Evolutionary conservation across 2,113 vertebrate genomes (phyloP).

Genomic region (Etheostoma cragini): DNA sequence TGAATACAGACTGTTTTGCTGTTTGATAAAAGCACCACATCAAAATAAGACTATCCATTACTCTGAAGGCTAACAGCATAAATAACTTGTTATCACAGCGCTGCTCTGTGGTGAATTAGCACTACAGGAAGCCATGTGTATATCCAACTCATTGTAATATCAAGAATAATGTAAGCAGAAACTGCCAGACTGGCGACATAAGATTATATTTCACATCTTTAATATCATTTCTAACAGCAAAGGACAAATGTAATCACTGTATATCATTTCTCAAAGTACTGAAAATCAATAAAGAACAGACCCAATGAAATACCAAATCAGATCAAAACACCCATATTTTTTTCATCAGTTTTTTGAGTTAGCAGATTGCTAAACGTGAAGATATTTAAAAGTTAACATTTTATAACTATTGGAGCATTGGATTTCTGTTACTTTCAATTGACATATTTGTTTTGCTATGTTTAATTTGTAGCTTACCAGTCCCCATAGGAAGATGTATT

Average conservation of each 20-base stretch:
- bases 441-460: slow-evolving; percentile 13
- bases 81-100: not conserved
- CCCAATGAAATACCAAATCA: slow-evolving; percentile 12
- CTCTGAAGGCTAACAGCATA: slow-evolving; percentile 5
- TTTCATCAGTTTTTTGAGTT: not conserved
- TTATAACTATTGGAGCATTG: not conserved
- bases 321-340: not conserved
- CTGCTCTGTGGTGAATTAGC: slow-evolving; percentile 6
- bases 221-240: slow-evolving; percentile 30
- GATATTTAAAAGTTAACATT: not conserved
- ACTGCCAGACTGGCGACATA: not conserved
- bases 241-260: slow-evolving; percentile 40
- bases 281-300: slow-evolving; percentile 18
- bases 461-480: slow-evolving; percentile 11
- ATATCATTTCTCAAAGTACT: slow-evolving; percentile 27
- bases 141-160: slow-evolving; percentile 7
- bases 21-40: not conserved
- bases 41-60: slow-evolving; percentile 7
- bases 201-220: slow-evolving; percentile 35
- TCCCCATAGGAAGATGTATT: slow-evolving; percentile 47
- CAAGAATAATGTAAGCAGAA: slow-evolving; percentile 30
- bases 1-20: slow-evolving; percentile 14
- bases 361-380: not conserved
- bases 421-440: not conserved
- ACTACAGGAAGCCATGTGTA: not conserved